phyloP scores from a whole-genome alignment of 1,140 invertebrate species.

The Zaprionus gabonicus region DNA sequence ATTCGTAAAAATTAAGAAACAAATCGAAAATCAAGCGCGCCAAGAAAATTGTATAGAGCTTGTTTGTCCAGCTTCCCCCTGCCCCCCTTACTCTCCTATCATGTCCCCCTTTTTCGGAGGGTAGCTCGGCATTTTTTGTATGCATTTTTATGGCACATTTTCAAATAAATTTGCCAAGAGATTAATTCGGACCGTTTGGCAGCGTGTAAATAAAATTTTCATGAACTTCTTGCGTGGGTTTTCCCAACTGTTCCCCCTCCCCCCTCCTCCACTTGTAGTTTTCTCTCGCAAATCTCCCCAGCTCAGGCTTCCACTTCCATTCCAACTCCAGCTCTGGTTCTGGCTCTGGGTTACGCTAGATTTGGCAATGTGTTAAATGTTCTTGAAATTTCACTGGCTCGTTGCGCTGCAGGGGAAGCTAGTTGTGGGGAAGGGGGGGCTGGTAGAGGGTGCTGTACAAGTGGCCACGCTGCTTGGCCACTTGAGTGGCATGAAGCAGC shows the following conservation, averaged over 20 bases:
- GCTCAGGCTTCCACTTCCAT: conserved; percentile 11
- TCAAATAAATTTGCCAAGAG: conserved; percentile 82
- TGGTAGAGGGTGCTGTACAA: conserved; percentile 11
- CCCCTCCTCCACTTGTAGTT: background rate
- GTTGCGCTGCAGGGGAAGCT: conserved; percentile 11
- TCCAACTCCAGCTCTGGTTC: conserved; percentile 30
- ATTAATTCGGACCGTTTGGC: conserved; percentile 82
- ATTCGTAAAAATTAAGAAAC: conserved; percentile 83
- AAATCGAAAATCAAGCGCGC: conserved; percentile 79
- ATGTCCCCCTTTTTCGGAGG: background rate
- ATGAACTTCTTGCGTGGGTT: conserved; percentile 72
- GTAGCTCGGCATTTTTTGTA: conserved; percentile 57
- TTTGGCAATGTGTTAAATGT: conserved; percentile 82
- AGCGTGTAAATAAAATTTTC: conserved; percentile 82
- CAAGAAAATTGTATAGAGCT: conserved; percentile 69
- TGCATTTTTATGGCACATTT: conserved; percentile 83
- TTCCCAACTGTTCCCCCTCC: background rate
- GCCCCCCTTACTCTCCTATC: background rate
- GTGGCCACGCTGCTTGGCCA: conserved; percentile 52
- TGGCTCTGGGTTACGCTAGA: conserved; percentile 66
- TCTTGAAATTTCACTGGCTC: conserved; percentile 70
- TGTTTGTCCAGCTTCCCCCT: conserved; percentile 61
- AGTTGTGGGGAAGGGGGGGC: background rate
- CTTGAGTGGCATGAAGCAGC: conserved; percentile 65
- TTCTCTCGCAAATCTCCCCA: background rate